Conservation (phyloP, 2,888 invertebrate genomes). For the Drosophila robusta region DNA sequence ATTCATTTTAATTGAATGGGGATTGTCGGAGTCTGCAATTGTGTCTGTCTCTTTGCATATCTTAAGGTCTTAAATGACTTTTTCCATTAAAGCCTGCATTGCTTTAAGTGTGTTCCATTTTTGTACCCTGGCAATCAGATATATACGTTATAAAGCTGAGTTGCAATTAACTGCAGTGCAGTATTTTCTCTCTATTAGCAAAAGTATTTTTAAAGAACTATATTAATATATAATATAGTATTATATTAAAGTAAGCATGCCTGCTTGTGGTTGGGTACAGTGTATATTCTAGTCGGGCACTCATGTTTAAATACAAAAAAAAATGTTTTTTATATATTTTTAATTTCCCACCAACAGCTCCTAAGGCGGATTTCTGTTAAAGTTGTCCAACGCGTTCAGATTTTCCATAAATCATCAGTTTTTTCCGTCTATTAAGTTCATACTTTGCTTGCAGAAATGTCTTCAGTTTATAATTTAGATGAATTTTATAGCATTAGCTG, state of each 20-base stretch:
- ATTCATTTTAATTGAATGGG: constrained; percentile 43
- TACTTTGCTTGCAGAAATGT: neutral
- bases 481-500: neutral
- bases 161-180: neutral
- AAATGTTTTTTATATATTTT: no score
- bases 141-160: neutral
- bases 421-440: neutral
- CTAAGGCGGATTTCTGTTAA: no score
- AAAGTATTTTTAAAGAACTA: neutral
- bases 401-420: neutral
- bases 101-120: constrained; percentile 19
- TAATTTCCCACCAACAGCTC: no score
- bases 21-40: constrained; percentile 17
- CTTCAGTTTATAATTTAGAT: neutral
- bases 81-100: constrained; percentile 1
- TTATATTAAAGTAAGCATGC: no score
- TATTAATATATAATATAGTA: no score
- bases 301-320: no score
- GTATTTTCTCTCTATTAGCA: neutral
- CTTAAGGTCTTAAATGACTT: neutral
- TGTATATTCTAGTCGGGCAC: no score
- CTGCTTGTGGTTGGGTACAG: no score
- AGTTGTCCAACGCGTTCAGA: no score
- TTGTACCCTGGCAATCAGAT: neutral
- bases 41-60: neutral